Evolutionary conservation across 2,797 vertebrate genomes (phyloP).

Genomic region (Sebastes steindachneri): DNA sequence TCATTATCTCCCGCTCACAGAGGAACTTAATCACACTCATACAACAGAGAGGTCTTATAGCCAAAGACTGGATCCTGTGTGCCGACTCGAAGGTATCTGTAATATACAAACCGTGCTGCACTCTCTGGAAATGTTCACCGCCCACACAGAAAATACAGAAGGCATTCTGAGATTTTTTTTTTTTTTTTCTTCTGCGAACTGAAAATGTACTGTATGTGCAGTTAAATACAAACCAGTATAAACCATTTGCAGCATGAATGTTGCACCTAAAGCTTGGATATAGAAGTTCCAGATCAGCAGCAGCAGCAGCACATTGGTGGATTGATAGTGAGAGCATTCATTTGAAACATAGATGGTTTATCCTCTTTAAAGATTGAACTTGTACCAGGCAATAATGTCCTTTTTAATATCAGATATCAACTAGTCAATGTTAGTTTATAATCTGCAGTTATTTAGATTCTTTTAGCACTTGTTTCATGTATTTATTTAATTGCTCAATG

Average conservation of each 20-base stretch:
- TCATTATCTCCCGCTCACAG: constrained; percentile 89
- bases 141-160: background rate
- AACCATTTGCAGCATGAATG: background rate
- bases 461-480: background rate
- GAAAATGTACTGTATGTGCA: background rate
- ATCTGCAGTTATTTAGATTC: background rate
- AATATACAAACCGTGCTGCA: background rate
- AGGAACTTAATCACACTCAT: constrained; percentile 91
- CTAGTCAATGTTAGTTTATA: background rate
- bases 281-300: background rate
- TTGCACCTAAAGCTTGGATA: background rate
- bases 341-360: background rate
- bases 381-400: background rate
- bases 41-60: constrained; percentile 79
- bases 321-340: background rate
- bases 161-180: background rate
- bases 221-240: background rate
- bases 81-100: constrained; percentile 38
- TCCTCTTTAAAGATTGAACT: background rate
- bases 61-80: constrained; percentile 40
- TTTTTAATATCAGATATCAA: background rate
- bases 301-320: background rate
- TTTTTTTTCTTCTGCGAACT: background rate
- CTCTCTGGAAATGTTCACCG: constrained; percentile 17
- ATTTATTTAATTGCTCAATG: background rate